Percentiles rank a stretch among this genome's conserved stretches.
These are phyloP conservation scores for Camelus bactrianus DNA, from an alignment of 2,113 vertebrate species.

Conservation along the genomic window DNA sequence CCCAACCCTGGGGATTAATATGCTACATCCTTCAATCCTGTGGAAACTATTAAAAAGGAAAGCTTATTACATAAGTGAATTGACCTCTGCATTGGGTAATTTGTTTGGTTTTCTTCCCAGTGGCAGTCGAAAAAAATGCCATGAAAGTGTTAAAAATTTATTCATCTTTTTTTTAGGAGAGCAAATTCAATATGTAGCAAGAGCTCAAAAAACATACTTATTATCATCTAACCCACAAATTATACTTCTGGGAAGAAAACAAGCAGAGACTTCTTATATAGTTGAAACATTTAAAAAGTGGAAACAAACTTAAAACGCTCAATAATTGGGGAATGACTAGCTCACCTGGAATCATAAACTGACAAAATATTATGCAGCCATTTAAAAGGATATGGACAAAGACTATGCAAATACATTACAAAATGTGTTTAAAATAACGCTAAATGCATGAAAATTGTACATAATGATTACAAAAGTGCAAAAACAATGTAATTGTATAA, in stretches of 20 bases:
- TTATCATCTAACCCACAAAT: background rate
- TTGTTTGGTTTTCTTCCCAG: background rate
- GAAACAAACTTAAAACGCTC: background rate
- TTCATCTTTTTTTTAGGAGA: background rate
- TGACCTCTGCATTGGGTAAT: background rate
- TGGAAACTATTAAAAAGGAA: background rate
- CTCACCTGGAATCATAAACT: conserved; percentile 1
- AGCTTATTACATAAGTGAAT: background rate
- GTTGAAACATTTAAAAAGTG: background rate
- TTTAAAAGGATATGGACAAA: conserved; percentile 28
- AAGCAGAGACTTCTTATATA: background rate
- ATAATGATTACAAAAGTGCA: background rate
- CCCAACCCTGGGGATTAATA: background rate
- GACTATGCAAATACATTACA: background rate
- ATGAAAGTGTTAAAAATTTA: conserved; percentile 16
- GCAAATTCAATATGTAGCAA: background rate
- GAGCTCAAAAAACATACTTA: background rate
- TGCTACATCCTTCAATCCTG: background rate
- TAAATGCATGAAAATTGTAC: background rate
- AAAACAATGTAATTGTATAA: background rate
- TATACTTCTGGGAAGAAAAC: background rate
- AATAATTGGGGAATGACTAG: background rate
- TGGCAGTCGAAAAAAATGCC: background rate
- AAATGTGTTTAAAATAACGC: conserved; percentile 33
- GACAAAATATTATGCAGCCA: background rate